Evolutionary conservation across 2,888 invertebrate species (phyloP).

Genomic region (Acleris cristana): DNA sequence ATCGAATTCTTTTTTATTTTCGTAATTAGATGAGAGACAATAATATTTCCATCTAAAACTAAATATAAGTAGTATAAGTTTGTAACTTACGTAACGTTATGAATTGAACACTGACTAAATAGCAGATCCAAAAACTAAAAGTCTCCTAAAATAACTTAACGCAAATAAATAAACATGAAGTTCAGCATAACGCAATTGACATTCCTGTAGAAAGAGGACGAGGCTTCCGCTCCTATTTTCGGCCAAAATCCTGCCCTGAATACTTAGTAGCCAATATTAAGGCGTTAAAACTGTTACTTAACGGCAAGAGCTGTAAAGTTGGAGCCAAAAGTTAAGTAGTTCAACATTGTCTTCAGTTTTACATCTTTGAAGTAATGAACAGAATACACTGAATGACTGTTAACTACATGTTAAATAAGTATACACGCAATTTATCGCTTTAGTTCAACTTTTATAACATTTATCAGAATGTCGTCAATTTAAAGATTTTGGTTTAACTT

Average conservation of each 20-base stretch:
- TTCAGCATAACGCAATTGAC: slow-evolving; percentile 45
- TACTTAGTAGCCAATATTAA: slow-evolving; percentile 50
- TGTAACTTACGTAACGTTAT: too few relatives aligned
- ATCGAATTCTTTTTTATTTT: too few relatives aligned
- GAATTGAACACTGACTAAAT: too few relatives aligned
- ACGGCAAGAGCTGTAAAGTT: slow-evolving; percentile 16
- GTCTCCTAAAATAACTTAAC: too few relatives aligned
- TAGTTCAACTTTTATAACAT: too few relatives aligned
- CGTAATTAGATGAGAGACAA: too few relatives aligned
- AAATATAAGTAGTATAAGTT: too few relatives aligned
- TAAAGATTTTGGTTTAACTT: too few relatives aligned
- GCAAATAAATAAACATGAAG: slow-evolving; percentile 12
- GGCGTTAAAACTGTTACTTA: slow-evolving; percentile 21
- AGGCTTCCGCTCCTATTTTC: slow-evolving; percentile 54
- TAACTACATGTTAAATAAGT: background rate
- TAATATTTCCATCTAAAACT: too few relatives aligned
- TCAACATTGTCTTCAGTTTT: slow-evolving; percentile 6
- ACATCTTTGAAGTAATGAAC: background rate
- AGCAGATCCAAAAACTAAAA: too few relatives aligned
- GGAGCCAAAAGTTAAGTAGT: slow-evolving; percentile 7
- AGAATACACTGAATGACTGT: too few relatives aligned
- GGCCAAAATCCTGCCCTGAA: slow-evolving; percentile 55
- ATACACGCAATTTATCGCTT: background rate
- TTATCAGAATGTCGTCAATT: too few relatives aligned
- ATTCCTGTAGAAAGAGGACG: slow-evolving; percentile 56